phyloP scores from a whole-genome alignment of 1,140 invertebrate species.

The Diachasmimorpha longicaudata region DNA sequence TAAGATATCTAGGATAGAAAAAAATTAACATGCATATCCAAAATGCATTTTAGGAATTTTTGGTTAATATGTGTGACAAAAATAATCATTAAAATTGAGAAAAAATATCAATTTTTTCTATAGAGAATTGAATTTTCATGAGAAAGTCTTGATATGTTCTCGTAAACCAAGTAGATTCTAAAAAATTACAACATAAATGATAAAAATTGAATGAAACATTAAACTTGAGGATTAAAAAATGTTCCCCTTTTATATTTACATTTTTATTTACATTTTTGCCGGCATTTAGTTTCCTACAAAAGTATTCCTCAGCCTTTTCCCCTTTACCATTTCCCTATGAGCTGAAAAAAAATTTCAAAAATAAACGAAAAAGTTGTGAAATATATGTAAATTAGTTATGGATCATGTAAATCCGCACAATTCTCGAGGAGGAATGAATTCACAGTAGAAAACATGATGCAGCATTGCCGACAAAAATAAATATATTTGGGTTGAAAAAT shows the following conservation, averaged over 20 bases:
- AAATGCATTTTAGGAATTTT: not conserved
- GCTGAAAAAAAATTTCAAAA: not conserved
- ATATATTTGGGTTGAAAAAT: not conserved
- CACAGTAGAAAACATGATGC: not conserved
- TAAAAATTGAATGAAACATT: not conserved
- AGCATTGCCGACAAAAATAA: not conserved
- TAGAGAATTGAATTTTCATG: no score
- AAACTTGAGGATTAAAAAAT: not conserved
- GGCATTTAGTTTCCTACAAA: no score
- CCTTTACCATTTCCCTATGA: no score
- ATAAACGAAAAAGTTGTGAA: not conserved
- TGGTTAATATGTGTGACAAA: not conserved
- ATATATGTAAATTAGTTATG: not conserved
- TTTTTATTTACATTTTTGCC: no score
- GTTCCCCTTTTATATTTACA: not conserved
- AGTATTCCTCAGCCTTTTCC: no score
- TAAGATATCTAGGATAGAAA: no score
- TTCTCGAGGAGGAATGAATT: not conserved
- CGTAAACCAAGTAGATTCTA: not conserved
- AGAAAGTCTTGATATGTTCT: not conserved
- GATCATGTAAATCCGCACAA: not conserved
- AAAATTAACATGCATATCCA: no score
- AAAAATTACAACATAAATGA: not conserved
- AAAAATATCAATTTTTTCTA: not conserved
- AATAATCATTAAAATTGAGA: not conserved